Conservation (phyloP, 2,113 vertebrate species). For the Etheostoma cragini region DNA sequence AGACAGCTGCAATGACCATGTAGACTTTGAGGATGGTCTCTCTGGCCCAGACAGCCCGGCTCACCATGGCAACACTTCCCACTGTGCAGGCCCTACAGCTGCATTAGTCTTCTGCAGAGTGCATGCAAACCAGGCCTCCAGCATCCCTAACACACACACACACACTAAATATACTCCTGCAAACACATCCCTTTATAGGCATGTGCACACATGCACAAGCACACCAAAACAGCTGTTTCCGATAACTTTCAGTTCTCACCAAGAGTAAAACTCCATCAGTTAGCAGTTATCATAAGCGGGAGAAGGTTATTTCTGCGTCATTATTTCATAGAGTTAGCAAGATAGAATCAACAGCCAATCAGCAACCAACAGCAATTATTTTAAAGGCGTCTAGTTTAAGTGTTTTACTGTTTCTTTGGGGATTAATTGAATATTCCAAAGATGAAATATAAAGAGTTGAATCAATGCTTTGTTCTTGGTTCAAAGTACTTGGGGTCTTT, state of each 20-base stretch:
- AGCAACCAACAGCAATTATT: not conserved
- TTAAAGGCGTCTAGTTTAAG: not conserved
- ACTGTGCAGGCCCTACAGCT: conserved; percentile 80
- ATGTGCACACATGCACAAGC: conserved; percentile 9
- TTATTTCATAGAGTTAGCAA: not conserved
- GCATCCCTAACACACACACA: conserved; percentile 35
- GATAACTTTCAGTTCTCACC: not conserved
- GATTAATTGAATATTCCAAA: conserved; percentile 19
- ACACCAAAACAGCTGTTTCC: conserved; percentile 24
- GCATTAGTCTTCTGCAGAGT: conserved; percentile 70
- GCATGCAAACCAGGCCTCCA: conserved; percentile 75
- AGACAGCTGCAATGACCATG: conserved; percentile 68
- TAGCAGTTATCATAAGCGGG: not conserved
- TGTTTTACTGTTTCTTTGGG: conserved; percentile 6
- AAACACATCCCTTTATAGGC: not conserved
- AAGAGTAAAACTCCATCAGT: not conserved
- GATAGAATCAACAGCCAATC: not conserved
- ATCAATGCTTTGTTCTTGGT: conserved; percentile 46
- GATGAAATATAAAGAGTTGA: conserved; percentile 37
- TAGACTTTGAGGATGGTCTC: conserved; percentile 67
- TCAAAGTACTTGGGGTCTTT: conserved; percentile 48
- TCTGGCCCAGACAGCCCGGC: conserved; percentile 68
- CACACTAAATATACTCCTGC: conserved; percentile 24
- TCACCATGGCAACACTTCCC: conserved; percentile 86
- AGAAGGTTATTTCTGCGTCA: conserved; percentile 1